Evolutionary conservation across 2,888 invertebrate species (phyloP).

Genomic region (Heliconius erato): DNA sequence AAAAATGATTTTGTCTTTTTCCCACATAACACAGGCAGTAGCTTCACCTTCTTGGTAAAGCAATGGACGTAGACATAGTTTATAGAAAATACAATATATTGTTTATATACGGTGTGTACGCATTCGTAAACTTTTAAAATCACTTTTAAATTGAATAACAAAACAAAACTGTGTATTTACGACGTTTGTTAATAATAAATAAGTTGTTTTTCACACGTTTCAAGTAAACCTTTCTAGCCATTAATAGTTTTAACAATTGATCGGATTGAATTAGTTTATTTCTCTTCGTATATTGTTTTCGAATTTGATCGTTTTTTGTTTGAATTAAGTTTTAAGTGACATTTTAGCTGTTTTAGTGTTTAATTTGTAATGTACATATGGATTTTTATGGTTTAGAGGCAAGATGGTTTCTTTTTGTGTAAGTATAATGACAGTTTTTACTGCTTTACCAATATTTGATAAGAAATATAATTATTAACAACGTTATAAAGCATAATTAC

Average conservation of each 20-base stretch:
- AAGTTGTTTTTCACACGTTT: constrained; percentile 71
- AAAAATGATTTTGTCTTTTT: constrained; percentile 79
- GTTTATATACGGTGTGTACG: constrained; percentile 84
- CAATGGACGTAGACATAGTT: constrained; percentile 82
- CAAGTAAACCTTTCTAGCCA: constrained; percentile 66
- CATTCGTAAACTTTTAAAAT: constrained; percentile 82
- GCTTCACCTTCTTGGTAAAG: constrained; percentile 78
- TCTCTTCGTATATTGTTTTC: constrained; percentile 61
- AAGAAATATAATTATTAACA: constrained; percentile 58
- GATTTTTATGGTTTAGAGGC: constrained; percentile 55
- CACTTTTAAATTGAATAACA: constrained; percentile 76
- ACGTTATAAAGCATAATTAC: constrained; percentile 35
- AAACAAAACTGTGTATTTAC: constrained; percentile 77
- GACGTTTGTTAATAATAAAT: constrained; percentile 67
- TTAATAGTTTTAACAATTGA: constrained; percentile 60
- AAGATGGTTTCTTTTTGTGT: constrained; percentile 66
- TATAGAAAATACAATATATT: constrained; percentile 76
- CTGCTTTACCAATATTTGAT: constrained; percentile 57
- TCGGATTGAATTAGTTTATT: constrained; percentile 58
- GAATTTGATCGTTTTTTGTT: constrained; percentile 58
- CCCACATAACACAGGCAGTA: constrained; percentile 80
- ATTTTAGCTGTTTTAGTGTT: constrained; percentile 62
- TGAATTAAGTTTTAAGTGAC: constrained; percentile 62
- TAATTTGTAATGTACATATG: constrained; percentile 60
- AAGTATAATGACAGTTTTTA: constrained; percentile 58